Evolutionary conservation across 1,140 invertebrate genomes (phyloP).

Genomic region (Pollicipes pollicipes): DNA sequence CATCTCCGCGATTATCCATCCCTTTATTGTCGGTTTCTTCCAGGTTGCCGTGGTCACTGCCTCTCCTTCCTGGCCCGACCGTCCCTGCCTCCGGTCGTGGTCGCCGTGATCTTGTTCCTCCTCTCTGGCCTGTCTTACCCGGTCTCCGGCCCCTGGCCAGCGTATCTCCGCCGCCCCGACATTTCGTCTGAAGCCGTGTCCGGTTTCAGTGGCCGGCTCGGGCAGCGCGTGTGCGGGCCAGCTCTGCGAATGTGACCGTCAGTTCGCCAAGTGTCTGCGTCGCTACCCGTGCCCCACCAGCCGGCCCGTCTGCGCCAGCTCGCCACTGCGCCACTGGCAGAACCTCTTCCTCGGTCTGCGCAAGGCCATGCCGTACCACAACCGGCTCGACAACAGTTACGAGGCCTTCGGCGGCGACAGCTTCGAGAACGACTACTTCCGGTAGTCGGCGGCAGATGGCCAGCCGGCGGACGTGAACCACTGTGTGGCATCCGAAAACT

Average conservation of each 20-base stretch:
- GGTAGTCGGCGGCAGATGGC: background rate
- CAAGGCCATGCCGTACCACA: background rate
- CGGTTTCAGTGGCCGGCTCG: constrained; percentile 11
- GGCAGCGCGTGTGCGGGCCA: constrained; percentile 41
- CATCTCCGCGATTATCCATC: too few relatives aligned
- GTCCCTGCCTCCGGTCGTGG: too few relatives aligned
- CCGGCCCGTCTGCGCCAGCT: constrained; percentile 28
- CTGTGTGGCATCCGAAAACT: too few relatives aligned
- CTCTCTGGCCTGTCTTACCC: background rate
- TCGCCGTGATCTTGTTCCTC: background rate
- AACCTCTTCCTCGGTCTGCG: constrained; percentile 18
- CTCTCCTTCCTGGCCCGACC: too few relatives aligned
- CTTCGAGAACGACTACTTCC: background rate
- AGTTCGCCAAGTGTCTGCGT: constrained; percentile 56
- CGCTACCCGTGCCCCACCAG: constrained; percentile 51
- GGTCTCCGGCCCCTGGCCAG: background rate
- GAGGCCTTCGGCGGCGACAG: too few relatives aligned
- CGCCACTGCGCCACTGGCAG: constrained; percentile 18
- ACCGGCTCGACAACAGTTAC: background rate
- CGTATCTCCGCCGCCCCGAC: too few relatives aligned
- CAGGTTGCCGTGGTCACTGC: too few relatives aligned
- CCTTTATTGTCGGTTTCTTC: too few relatives aligned
- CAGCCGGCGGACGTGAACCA: too few relatives aligned
- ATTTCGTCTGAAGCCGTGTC: background rate
- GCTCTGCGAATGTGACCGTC: constrained; percentile 66